A percentile compares a stretch with the other conserved stretches of the same genome.
phyloP scores from a whole-genome alignment of 2,888 invertebrate genomes.

The Hoplodrina blanda region DNA sequence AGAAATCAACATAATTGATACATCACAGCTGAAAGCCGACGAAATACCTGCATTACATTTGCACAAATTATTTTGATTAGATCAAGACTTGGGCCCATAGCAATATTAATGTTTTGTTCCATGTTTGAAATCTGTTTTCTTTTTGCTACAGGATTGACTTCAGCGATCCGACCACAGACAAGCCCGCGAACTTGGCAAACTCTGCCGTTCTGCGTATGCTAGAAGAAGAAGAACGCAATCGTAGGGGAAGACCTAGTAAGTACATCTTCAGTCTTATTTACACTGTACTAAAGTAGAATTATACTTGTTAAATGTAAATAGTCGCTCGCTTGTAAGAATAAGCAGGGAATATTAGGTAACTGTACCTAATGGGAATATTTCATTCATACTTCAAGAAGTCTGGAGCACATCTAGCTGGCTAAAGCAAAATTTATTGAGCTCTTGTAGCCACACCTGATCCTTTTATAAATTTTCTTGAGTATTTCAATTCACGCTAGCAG shows the following conservation, averaged over 20 bases:
- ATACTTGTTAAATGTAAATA: slow-evolving; percentile 23
- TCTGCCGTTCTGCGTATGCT: slow-evolving; percentile 96
- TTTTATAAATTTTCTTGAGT: slow-evolving; percentile 14
- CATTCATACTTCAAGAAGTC: neutral
- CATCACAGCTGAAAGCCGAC: slow-evolving; percentile 3
- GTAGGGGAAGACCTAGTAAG: slow-evolving; percentile 92
- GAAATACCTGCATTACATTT: slow-evolving; percentile 3
- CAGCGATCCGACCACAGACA: slow-evolving; percentile 92
- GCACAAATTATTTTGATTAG: too few species aligned
- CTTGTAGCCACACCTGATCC: slow-evolving; percentile 41
- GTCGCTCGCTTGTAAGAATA: slow-evolving; percentile 9
- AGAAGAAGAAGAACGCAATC: slow-evolving; percentile 95
- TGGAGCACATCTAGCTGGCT: slow-evolving; percentile 1
- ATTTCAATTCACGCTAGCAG: neutral
- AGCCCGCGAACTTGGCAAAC: slow-evolving; percentile 95
- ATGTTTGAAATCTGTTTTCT: neutral
- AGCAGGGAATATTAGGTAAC: slow-evolving; percentile 2
- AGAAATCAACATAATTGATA: slow-evolving; percentile 31
- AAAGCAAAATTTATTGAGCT: slow-evolving; percentile 21
- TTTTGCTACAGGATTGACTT: slow-evolving; percentile 94
- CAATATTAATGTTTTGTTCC: neutral
- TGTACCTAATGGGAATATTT: slow-evolving; percentile 12
- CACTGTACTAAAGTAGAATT: neutral
- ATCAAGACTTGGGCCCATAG: too few species aligned
- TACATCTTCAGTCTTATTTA: slow-evolving; percentile 46